These are phyloP conservation scores for Aphodius sticticus DNA, from an alignment of 2,888 invertebrate genomes.

Conservation along the genomic window DNA sequence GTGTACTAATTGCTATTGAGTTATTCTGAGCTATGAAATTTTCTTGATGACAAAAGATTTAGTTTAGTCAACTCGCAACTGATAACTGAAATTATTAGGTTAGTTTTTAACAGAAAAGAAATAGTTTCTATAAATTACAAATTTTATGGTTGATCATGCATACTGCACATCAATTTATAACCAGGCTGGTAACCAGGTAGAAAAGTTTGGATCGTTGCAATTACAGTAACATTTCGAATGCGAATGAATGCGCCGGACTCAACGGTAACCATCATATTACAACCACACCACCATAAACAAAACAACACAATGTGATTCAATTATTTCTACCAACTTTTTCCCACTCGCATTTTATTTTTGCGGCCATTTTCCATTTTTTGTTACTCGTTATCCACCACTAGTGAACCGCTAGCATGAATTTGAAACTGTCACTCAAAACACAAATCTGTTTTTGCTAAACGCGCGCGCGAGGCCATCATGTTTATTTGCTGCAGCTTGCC, in stretches of 20 bases:
- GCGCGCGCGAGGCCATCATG: background rate
- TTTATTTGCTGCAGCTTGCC: background rate
- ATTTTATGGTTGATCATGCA: no score
- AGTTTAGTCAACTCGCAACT: no score
- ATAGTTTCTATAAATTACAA: no score
- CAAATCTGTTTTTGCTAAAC: conserved; percentile 4
- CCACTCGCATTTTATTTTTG: background rate
- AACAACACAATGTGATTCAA: background rate
- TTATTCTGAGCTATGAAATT: no score
- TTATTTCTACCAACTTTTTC: background rate
- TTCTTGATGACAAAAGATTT: no score
- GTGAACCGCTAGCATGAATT: background rate
- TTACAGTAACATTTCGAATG: background rate
- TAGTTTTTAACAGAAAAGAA: no score
- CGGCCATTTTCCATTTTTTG: background rate
- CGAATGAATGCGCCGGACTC: background rate
- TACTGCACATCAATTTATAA: no score
- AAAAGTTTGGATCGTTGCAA: background rate
- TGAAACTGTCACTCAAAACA: background rate
- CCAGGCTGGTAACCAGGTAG: no score
- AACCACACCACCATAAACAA: background rate
- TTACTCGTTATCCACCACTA: background rate
- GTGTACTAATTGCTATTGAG: no score
- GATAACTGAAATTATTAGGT: no score
- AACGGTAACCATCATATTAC: background rate